Evolutionary conservation across 2,113 vertebrate species (phyloP), one percentile per base, ranked within the genome.

Genomic region (Neogobius melanostomus): DNA sequence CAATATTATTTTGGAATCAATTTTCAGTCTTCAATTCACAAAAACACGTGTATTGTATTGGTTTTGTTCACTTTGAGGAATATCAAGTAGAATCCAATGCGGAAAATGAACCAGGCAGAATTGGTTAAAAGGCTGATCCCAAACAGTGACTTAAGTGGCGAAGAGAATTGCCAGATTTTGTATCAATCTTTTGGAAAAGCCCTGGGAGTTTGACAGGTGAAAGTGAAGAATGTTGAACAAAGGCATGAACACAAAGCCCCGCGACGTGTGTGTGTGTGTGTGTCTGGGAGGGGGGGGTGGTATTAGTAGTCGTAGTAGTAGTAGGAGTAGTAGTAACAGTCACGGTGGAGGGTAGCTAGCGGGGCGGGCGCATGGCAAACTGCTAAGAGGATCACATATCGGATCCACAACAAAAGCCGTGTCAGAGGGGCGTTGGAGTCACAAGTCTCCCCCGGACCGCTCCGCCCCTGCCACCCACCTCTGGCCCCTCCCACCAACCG

Each of bases 361-460:
- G 66, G 82, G 88, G 88, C 82, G 87, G 83, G 69, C 82, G 83
- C 87, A 87, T 84, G 79, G 88, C 86, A 86, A 95, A 96, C 94
- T 88, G 93, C 90, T 95, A 94, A 96, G 94, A 95, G 95, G 95
- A 98, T 99, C 95, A 98, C 96, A 97, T 95, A 97, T 96, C 93
- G 94, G 91, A 94, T 90, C 53, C 93, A 93, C 93, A 96, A 96
- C 96, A 98, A 97, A 97, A 95, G 93, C 95, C 91, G 94, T 96
- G 95, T 97, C 96, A 96, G 93, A 94, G 94, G 95, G 94, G 89
- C 92, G 94, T 95, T 96, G 93, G 94, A 91, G 95, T 97, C 96
- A 97, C 95, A 94, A 94, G 93, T 94, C 92, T 94, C 95, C 93
- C 94, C 94, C 92, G 91, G 92, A 94, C 94, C 91, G 91, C 71